phyloP scores from a whole-genome alignment of 2,888 invertebrate genomes.

The Tipula lateralis region DNA sequence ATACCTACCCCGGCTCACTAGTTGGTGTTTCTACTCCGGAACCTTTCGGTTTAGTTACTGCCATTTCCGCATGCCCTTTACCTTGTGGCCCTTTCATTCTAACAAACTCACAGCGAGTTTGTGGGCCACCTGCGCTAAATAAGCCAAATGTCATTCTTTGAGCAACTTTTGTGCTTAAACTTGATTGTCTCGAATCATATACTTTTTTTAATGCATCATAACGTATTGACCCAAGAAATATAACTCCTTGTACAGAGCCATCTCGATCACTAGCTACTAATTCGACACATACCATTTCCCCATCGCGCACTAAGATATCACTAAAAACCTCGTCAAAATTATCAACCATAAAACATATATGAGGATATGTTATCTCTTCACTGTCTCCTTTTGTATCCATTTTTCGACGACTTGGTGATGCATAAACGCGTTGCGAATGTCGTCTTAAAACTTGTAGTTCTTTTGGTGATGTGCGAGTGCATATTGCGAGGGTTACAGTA shows the following conservation, averaged over 20 bases:
- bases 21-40: slow-evolving; percentile 93
- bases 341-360: slow-evolving; percentile 98
- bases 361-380: slow-evolving; percentile 98
- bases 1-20: slow-evolving; percentile 69
- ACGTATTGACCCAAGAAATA: slow-evolving; percentile 95
- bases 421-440: slow-evolving; percentile 92
- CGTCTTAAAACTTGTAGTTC: slow-evolving; percentile 92
- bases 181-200: slow-evolving; percentile 92
- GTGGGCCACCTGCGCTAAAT: slow-evolving; percentile 67
- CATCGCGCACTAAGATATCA: slow-evolving; percentile 94
- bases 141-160: slow-evolving; percentile 93
- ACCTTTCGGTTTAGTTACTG: slow-evolving; percentile 85
- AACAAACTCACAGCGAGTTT: slow-evolving; percentile 90
- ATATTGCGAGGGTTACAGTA: slow-evolving; percentile 93
- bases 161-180: slow-evolving; percentile 88
- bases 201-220: slow-evolving; percentile 96
- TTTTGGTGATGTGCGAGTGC: slow-evolving; percentile 94
- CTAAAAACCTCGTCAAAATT: slow-evolving; percentile 99
- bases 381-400: slow-evolving; percentile 98
- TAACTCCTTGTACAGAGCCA: slow-evolving; percentile 82
- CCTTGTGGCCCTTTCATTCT: slow-evolving; percentile 96
- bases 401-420: slow-evolving; percentile 91
- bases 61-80: slow-evolving; percentile 97
- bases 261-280: slow-evolving; percentile 87
- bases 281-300: slow-evolving; percentile 99